Evolutionary conservation across 2,797 vertebrate genomes (phyloP).

Genomic region (Urophycis tenuis): DNA sequence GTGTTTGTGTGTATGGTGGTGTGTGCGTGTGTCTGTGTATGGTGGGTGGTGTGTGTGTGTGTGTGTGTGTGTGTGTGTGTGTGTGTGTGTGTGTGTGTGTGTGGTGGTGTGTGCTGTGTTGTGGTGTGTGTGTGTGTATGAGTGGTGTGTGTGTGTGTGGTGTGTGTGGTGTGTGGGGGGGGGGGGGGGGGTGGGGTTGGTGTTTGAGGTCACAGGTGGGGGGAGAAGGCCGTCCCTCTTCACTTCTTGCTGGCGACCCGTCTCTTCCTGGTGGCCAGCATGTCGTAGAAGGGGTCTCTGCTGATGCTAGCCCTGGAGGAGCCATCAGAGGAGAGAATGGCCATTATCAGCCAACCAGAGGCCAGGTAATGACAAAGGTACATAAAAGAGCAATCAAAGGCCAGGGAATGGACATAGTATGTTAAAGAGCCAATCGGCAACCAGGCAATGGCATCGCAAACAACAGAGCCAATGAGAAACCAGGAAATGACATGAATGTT

Average conservation of each 20-base stretch:
- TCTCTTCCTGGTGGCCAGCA: conserved; percentile 89
- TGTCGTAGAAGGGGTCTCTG: conserved; percentile 93
- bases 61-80: conserved; percentile 12
- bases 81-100: conserved; percentile 15
- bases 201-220: not conserved
- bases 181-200: not conserved
- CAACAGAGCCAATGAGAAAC: not conserved
- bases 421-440: too few relatives aligned
- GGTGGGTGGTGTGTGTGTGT: not conserved
- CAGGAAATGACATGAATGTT: not conserved
- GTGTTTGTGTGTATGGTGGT: conserved; percentile 10
- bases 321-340: conserved; percentile 48
- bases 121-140: conserved; percentile 10
- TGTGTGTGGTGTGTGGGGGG: not conserved
- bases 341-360: not conserved
- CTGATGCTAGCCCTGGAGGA: conserved; percentile 85
- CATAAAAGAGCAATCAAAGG: not conserved
- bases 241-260: conserved; percentile 93
- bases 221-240: conserved; percentile 44
- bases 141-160: conserved; percentile 13
- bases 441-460: not conserved
- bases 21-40: conserved; percentile 9
- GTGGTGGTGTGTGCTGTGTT: conserved; percentile 14
- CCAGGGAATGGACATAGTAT: not conserved
- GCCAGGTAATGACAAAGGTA: too few relatives aligned